These are phyloP conservation scores for Zaprionus lachaisei DNA, from an alignment of 1,140 invertebrate species.

Conservation along the genomic window DNA sequence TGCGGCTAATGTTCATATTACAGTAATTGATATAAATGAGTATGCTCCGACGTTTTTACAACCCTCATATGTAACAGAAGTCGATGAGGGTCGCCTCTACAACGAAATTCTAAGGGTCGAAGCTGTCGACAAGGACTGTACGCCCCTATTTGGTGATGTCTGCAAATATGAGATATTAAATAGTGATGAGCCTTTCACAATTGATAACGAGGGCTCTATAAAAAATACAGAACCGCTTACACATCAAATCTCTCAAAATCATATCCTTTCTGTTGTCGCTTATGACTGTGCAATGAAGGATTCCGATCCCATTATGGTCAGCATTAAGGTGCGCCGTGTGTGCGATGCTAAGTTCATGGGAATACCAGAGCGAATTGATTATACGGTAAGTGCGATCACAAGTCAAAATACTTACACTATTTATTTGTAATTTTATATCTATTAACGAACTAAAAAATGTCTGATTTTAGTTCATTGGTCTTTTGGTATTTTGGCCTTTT, in stretches of 20 bases:
- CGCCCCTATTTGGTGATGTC: constrained; percentile 95
- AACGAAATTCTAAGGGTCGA: constrained; percentile 95
- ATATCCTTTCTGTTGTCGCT: constrained; percentile 98
- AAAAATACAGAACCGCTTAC: constrained; percentile 96
- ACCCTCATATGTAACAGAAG: constrained; percentile 94
- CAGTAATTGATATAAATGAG: constrained; percentile 98
- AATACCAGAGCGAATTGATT: constrained; percentile 95
- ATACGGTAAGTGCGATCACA: constrained; percentile 89
- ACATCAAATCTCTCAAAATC: constrained; percentile 96
- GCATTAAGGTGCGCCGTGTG: constrained; percentile 91
- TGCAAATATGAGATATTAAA: constrained; percentile 98
- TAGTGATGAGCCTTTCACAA: constrained; percentile 94
- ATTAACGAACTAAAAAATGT: too few relatives aligned
- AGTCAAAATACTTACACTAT: neutral
- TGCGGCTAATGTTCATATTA: constrained; percentile 96
- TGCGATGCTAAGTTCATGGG: constrained; percentile 85
- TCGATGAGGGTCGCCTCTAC: constrained; percentile 96
- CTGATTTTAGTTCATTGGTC: too few relatives aligned
- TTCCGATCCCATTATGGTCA: constrained; percentile 95
- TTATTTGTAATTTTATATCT: neutral
- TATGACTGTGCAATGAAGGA: constrained; percentile 98
- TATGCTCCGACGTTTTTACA: constrained; percentile 95
- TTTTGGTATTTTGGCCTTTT: too few relatives aligned
- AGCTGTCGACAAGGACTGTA: constrained; percentile 95
- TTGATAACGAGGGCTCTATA: constrained; percentile 95